phyloP scores from a whole-genome alignment of 2,113 vertebrate species.

The Ageneiosus marmoratus region DNA sequence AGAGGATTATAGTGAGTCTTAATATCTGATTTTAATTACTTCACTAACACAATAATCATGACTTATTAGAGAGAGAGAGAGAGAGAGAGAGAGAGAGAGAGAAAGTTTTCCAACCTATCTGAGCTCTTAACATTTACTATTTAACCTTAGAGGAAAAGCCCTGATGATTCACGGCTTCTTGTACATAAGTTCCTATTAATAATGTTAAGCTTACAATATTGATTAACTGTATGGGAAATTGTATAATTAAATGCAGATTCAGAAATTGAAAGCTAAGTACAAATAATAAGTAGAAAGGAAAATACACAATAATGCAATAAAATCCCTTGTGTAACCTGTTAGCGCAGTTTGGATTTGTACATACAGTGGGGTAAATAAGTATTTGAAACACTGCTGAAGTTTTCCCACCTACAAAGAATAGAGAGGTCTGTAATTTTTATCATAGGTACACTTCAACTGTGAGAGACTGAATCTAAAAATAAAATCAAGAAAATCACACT shows the following conservation, averaged over 20 bases:
- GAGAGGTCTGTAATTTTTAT: no score
- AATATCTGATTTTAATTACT: conserved; percentile 80
- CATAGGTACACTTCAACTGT: no score
- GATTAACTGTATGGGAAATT: not conserved
- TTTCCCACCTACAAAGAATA: no score
- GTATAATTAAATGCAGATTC: not conserved
- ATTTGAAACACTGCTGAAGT: no score
- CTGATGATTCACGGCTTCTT: not conserved
- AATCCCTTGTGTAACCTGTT: not conserved
- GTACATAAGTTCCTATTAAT: conserved; percentile 3
- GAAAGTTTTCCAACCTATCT: conserved; percentile 9
- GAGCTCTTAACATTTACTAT: conserved; percentile 5
- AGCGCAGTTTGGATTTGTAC: not conserved
- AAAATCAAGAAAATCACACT: no score
- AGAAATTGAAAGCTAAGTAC: conserved; percentile 7
- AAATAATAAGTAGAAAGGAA: not conserved
- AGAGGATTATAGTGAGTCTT: conserved; percentile 73
- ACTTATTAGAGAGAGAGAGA: conserved; percentile 66
- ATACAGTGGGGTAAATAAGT: no score
- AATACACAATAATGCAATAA: not conserved
- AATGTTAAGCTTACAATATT: not conserved
- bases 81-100: conserved; percentile 46
- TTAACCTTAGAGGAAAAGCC: conserved; percentile 15
- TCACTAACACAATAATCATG: conserved; percentile 74
- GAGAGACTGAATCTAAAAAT: no score